Percentiles rank a stretch among this genome's conserved stretches.
Conservation (phyloP, 1,140 invertebrate genomes). For the Hyles vespertilio region DNA sequence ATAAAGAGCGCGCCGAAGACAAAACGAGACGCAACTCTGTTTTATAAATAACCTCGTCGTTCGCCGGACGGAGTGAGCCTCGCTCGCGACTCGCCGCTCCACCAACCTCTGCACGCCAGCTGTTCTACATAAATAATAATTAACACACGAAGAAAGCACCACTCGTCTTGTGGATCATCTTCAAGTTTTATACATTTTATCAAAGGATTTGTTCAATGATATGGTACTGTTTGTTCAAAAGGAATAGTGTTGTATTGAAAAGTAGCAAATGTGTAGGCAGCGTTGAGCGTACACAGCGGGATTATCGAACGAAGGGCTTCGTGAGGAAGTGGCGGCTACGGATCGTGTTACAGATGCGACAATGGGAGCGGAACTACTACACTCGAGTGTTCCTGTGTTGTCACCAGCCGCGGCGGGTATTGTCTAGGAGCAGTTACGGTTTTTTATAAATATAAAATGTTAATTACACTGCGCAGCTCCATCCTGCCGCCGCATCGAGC, state of each 20-base stretch:
- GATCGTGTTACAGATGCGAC: constrained; percentile 51
- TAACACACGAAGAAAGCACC: constrained; percentile 65
- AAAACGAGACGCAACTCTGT: constrained; percentile 73
- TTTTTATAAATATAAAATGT: too few species aligned
- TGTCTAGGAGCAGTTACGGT: background rate
- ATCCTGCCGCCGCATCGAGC: background rate
- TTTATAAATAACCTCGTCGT: constrained; percentile 73
- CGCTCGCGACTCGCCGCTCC: constrained; percentile 32
- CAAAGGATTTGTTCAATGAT: background rate
- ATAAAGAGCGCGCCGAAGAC: constrained; percentile 73
- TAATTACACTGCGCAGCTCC: too few species aligned
- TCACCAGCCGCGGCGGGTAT: constrained; percentile 1
- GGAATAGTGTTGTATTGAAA: too few species aligned
- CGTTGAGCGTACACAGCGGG: constrained; percentile 13
- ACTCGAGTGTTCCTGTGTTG: constrained; percentile 37
- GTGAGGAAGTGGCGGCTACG: constrained; percentile 54
- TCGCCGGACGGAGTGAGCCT: constrained; percentile 63
- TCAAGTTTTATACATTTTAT: background rate
- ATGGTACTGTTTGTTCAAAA: too few species aligned
- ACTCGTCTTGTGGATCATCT: constrained; percentile 19
- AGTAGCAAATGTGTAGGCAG: background rate
- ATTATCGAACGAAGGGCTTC: constrained; percentile 58
- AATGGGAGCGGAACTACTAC: constrained; percentile 46
- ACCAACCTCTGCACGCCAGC: constrained; percentile 67
- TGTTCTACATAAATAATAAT: constrained; percentile 74